Evolutionary conservation across 2,888 invertebrate genomes (phyloP).

Genomic region (Acrobasis consociella): DNA sequence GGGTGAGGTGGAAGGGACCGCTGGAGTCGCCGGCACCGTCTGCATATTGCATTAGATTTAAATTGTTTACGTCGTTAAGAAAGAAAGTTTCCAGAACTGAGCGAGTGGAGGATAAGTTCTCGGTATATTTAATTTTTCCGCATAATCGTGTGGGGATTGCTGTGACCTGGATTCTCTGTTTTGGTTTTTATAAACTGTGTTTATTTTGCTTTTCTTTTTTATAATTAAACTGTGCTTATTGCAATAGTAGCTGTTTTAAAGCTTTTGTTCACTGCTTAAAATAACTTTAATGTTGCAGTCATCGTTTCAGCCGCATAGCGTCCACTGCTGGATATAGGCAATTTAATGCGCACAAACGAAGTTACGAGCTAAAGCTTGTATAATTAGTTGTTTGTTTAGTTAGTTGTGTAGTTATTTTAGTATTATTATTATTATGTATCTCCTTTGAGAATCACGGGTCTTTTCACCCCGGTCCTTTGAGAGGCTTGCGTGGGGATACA

Average conservation of each 20-base stretch:
- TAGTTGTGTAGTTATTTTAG: too few relatives aligned
- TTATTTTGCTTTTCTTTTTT: not conserved
- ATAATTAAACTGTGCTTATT: not conserved
- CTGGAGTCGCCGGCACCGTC: conserved; percentile 57
- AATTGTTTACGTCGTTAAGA: conserved; percentile 82
- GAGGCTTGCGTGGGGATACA: too few relatives aligned
- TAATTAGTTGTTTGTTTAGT: too few relatives aligned
- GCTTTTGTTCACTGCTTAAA: conserved; percentile 1
- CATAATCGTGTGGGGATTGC: conserved; percentile 43
- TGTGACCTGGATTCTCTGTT: conserved; percentile 27
- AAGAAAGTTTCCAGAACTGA: conserved; percentile 68
- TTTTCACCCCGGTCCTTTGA: too few relatives aligned
- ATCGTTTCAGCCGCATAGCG: too few relatives aligned
- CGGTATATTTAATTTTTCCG: conserved; percentile 53
- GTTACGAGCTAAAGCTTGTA: too few relatives aligned
- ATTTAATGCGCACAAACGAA: too few relatives aligned
- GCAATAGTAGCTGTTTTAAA: conserved; percentile 21
- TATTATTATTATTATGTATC: too few relatives aligned
- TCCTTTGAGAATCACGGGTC: too few relatives aligned
- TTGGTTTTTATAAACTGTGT: not conserved
- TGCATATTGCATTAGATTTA: conserved; percentile 81
- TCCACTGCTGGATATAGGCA: too few relatives aligned
- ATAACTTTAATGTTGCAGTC: too few relatives aligned
- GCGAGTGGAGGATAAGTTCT: conserved; percentile 53
- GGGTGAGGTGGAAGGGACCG: conserved; percentile 41